A percentile compares a stretch with the other conserved stretches of the same genome.
These are phyloP conservation scores for Neopipo cinnamomea DNA, from an alignment of 2,113 vertebrate genomes.

Conservation along the genomic window DNA sequence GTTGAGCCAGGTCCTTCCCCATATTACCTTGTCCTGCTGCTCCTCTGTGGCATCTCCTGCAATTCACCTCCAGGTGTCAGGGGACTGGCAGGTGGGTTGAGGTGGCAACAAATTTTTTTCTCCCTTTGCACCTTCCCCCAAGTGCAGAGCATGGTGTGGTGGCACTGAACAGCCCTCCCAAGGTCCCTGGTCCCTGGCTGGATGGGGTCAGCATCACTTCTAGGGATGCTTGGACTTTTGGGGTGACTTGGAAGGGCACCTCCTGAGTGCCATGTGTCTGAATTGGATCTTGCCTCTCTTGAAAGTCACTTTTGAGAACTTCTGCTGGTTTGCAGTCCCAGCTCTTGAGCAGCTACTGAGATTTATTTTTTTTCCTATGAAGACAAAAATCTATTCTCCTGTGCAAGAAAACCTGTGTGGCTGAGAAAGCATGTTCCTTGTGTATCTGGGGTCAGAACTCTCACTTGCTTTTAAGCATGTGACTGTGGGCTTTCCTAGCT, in stretches of 20 bases:
- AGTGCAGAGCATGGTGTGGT: neutral
- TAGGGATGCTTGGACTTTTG: accelerated
- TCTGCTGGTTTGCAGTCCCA: neutral
- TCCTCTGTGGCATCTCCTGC: neutral
- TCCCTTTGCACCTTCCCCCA: neutral
- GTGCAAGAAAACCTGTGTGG: neutral
- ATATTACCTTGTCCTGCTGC: neutral
- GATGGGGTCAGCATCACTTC: neutral
- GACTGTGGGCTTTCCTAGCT: neutral
- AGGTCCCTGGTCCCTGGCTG: neutral
- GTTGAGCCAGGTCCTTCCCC: neutral
- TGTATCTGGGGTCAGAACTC: neutral
- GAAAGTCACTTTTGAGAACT: neutral
- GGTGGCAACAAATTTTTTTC: neutral
- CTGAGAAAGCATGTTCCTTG: neutral
- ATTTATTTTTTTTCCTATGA: neutral
- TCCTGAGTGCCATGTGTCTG: neutral
- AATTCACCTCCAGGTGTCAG: neutral
- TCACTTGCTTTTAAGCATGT: neutral
- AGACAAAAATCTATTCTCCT: neutral
- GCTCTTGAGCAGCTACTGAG: neutral
- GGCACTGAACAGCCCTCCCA: neutral
- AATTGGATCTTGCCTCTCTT: neutral
- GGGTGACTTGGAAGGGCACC: neutral
- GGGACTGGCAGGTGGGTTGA: neutral